phyloP scores from a whole-genome alignment of 2,888 invertebrate species.

The Helleia helle region DNA sequence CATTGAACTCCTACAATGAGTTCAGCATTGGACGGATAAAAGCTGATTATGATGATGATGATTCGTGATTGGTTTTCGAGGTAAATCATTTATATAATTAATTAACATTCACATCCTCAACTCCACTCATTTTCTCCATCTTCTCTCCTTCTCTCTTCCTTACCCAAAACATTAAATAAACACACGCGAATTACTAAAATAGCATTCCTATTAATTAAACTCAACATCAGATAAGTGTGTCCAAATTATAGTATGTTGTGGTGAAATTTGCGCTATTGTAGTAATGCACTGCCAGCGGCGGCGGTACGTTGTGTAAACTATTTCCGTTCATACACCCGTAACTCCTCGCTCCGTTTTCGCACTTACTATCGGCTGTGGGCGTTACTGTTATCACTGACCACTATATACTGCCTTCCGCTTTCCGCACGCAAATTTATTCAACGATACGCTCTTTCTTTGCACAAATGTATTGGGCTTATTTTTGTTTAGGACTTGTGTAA shows the following conservation, averaged over 20 bases:
- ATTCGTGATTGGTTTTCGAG: too few species aligned
- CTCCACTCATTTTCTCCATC: too few species aligned
- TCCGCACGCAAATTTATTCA: conserved; percentile 5
- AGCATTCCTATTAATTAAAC: background rate
- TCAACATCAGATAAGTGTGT: background rate
- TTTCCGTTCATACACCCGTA: conserved; percentile 10
- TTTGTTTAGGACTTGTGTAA: background rate
- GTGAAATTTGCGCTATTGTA: conserved; percentile 2
- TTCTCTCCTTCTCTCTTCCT: too few species aligned
- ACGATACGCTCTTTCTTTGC: background rate
- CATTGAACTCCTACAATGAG: too few species aligned
- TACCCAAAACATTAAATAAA: too few species aligned
- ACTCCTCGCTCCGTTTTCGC: conserved; percentile 10
- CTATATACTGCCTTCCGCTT: conserved; percentile 9
- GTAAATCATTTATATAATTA: too few species aligned
- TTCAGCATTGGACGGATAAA: too few species aligned
- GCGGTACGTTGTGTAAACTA: conserved; percentile 4
- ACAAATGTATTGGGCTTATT: background rate
- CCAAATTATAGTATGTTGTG: conserved; percentile 9
- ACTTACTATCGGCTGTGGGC: conserved; percentile 6
- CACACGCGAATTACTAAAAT: too few species aligned
- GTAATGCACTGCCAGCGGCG: background rate
- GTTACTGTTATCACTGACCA: conserved; percentile 12
- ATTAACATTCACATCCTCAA: too few species aligned
- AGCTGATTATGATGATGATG: too few species aligned